Evolutionary conservation across 2,797 vertebrate genomes (phyloP).

Genomic region (Anas capensis): DNA sequence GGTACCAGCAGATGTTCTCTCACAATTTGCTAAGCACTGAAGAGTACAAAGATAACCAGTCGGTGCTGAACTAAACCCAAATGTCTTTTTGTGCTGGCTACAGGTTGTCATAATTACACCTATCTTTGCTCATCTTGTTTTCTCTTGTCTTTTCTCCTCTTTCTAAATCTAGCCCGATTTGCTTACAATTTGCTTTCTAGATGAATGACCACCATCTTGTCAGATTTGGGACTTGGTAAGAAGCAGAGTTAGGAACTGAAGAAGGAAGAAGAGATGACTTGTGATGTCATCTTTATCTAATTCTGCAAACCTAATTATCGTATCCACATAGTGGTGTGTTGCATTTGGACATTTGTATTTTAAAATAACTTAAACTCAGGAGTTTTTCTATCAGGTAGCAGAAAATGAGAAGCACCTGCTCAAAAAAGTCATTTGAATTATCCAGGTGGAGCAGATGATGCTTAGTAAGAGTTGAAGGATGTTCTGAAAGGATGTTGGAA

Average conservation of each 20-base stretch:
- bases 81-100: not conserved
- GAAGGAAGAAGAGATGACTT: not conserved
- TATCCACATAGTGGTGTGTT: not conserved
- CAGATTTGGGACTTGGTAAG: not conserved
- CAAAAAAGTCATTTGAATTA: not conserved
- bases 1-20: not conserved
- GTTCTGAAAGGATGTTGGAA: not conserved
- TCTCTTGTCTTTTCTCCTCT: not conserved
- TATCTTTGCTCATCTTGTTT: not conserved
- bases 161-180: not conserved
- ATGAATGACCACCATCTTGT: not conserved
- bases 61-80: not conserved
- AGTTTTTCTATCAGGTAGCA: not conserved
- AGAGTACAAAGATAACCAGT: not conserved
- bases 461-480: not conserved
- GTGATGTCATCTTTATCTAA: not conserved
- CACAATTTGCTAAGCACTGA: not conserved
- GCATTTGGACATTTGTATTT: not conserved
- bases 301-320: not conserved
- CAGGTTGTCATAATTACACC: not conserved
- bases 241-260: not conserved
- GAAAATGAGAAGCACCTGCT: not conserved
- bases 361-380: not conserved
- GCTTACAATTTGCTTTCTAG: not conserved
- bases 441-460: not conserved